Evolutionary conservation across 2,888 invertebrate genomes (phyloP).

Genomic region (Chorisops tibialis): DNA sequence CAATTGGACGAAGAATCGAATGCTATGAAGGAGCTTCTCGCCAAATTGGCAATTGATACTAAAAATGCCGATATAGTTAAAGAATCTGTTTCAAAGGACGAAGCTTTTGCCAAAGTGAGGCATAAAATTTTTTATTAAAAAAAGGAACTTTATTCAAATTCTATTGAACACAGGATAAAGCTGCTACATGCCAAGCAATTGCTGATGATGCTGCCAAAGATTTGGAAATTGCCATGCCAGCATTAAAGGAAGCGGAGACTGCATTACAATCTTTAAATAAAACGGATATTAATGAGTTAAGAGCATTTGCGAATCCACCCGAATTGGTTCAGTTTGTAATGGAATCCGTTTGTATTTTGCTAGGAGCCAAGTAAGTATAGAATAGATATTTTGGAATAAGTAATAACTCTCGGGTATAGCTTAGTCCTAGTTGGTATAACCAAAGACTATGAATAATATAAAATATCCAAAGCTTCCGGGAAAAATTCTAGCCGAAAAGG

Average conservation of each 20-base stretch:
- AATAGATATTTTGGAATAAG: no score
- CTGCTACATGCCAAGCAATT: constrained; percentile 75
- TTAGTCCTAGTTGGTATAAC: constrained; percentile 3
- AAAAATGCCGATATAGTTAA: constrained; percentile 78
- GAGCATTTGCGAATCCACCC: constrained; percentile 86
- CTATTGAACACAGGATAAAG: constrained; percentile 63
- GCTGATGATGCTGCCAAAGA: constrained; percentile 82
- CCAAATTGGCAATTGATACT: constrained; percentile 73
- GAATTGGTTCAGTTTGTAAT: constrained; percentile 82
- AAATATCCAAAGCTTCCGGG: no score
- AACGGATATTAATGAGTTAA: constrained; percentile 84
- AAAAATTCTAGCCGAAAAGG: no score
- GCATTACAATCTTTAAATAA: constrained; percentile 84
- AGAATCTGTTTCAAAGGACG: constrained; percentile 75
- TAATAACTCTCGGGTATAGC: no score
- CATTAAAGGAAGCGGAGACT: constrained; percentile 77
- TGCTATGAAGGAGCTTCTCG: constrained; percentile 72
- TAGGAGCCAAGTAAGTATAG: constrained; percentile 77
- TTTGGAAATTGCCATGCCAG: constrained; percentile 81
- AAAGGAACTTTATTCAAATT: constrained; percentile 18
- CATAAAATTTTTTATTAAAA: not conserved
- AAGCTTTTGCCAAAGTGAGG: constrained; percentile 72
- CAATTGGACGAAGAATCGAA: constrained; percentile 72
- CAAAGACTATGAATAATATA: no score
- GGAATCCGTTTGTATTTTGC: constrained; percentile 84